These are phyloP conservation scores for Morpho achilles DNA, from an alignment of 2,888 invertebrate genomes.

Conservation along the genomic window DNA sequence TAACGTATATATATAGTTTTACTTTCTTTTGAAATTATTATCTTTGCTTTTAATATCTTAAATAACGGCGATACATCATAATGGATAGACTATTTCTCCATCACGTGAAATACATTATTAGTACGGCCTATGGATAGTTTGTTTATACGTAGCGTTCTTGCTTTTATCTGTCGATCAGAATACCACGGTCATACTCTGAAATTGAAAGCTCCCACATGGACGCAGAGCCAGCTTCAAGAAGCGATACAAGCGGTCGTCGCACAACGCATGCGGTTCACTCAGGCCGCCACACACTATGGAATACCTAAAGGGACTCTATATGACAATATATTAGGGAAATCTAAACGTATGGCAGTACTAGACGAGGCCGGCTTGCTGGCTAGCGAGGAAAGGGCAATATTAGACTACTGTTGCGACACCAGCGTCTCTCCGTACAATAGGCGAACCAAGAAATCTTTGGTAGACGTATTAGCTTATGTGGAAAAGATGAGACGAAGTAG, in stretches of 20 bases:
- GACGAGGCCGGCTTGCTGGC: slow-evolving; percentile 82
- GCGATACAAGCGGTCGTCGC: slow-evolving; percentile 87
- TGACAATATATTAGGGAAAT: slow-evolving; percentile 88
- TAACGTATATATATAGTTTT: too few species aligned
- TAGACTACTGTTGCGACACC: slow-evolving; percentile 87
- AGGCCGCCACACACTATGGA: slow-evolving; percentile 84
- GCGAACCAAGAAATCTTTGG: slow-evolving; percentile 83
- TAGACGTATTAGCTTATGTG: slow-evolving; percentile 82
- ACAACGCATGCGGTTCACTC: slow-evolving; percentile 88
- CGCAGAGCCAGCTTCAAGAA: slow-evolving; percentile 85
- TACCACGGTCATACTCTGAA: slow-evolving; percentile 82
- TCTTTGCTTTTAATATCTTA: too few species aligned
- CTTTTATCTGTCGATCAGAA: slow-evolving; percentile 56
- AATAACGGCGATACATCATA: too few species aligned
- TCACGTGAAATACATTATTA: slow-evolving; percentile 28
- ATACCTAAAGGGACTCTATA: slow-evolving; percentile 89
- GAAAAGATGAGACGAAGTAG: slow-evolving; percentile 78
- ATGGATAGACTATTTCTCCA: neutral
- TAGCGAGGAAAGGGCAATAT: slow-evolving; percentile 81
- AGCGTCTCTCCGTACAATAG: slow-evolving; percentile 85
- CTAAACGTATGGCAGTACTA: slow-evolving; percentile 86
- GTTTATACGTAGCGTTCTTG: slow-evolving; percentile 36
- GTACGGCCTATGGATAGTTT: slow-evolving; percentile 28
- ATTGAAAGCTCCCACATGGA: slow-evolving; percentile 87
- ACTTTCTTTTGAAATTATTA: too few species aligned